Conservation (phyloP, 2,113 vertebrate genomes). For the Felis catus region F.catus_Fca126_mat1.0 CM031426.1:50425501-50426000, state of each 20-base stretch:
- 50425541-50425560: constrained; percentile 60
- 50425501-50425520: constrained; percentile 43
- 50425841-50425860: background rate
- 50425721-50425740: background rate
- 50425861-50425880: background rate
- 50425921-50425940: constrained; percentile 13
- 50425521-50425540: constrained; percentile 44
- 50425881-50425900: background rate
- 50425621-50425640: constrained; percentile 44
- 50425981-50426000: constrained; percentile 44
- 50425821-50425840: background rate
- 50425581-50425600: constrained; percentile 67
- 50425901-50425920: background rate
- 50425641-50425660: constrained; percentile 56
- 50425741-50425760: background rate
- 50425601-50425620: constrained; percentile 63
- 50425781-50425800: background rate
- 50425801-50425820: background rate
- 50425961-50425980: background rate
- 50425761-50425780: background rate
- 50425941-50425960: background rate
- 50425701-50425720: constrained; percentile 26
- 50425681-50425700: background rate
- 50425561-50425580: constrained; percentile 51
- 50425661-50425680: constrained; percentile 44